Conservation (phyloP, 2,797 vertebrate genomes). For the Cuniculus paca region DNA sequence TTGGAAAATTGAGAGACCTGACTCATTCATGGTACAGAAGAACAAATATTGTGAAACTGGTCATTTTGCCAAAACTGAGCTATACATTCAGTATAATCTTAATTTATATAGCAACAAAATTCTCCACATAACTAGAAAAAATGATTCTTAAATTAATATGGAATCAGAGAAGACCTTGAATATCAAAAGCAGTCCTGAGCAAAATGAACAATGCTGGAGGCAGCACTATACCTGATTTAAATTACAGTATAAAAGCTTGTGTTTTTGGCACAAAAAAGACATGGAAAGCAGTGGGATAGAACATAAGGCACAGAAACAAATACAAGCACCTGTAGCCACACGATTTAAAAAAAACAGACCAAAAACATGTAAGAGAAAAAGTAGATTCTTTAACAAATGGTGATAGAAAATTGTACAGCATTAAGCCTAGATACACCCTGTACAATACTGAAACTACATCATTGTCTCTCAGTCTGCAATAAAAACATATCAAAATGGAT, state of each 20-base stretch:
- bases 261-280: neutral
- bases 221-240: neutral
- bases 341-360: neutral
- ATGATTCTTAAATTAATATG: neutral
- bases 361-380: neutral
- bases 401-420: neutral
- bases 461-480: neutral
- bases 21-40: neutral
- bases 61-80: neutral
- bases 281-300: neutral
- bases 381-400: neutral
- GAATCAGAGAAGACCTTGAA: neutral
- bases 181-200: neutral
- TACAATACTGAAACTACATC: neutral
- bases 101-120: neutral
- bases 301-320: neutral
- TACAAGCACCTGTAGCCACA: neutral
- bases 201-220: neutral
- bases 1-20: neutral
- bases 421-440: neutral
- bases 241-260: neutral
- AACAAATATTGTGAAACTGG: neutral
- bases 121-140: neutral
- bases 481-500: neutral
- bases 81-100: neutral